Conservation (phyloP, 64 coral and sea anemone genomes). For the Pachyseris speciosa region DNA sequence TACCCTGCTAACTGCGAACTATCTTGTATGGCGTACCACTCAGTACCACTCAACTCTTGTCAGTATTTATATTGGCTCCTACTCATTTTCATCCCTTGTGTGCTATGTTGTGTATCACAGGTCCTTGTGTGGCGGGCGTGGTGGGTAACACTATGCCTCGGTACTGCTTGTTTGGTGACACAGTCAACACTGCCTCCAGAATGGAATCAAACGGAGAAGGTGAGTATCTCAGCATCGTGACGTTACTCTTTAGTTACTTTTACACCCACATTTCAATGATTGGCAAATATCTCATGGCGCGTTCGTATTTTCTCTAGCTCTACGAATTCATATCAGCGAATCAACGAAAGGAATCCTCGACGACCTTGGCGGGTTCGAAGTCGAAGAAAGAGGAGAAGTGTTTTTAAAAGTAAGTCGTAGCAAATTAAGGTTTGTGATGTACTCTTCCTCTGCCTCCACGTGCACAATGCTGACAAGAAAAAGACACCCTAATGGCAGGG, state of each 20-base stretch:
- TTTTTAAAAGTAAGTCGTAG: conserved; percentile 81
- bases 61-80: no score
- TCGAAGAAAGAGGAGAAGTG: conserved; percentile 91
- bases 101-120: conserved; percentile 11
- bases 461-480: no score
- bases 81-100: no score
- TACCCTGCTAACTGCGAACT: no score
- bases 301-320: conserved; percentile 73
- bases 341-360: conserved; percentile 86
- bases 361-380: conserved; percentile 80
- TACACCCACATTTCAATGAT: no score
- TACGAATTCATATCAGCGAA: conserved; percentile 92
- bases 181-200: conserved; percentile 95
- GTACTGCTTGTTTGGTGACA: conserved; percentile 97
- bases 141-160: conserved; percentile 98
- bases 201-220: conserved; percentile 99
- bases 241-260: no score
- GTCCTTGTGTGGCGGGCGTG: conserved; percentile 96
- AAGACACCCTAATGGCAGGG: no score
- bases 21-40: no score
- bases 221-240: not conserved
- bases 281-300: no score
- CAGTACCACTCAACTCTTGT: no score
- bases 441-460: no score
- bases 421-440: no score